phyloP scores from a whole-genome alignment of 2,888 invertebrate species.

The Microplitis manilae region DNA sequence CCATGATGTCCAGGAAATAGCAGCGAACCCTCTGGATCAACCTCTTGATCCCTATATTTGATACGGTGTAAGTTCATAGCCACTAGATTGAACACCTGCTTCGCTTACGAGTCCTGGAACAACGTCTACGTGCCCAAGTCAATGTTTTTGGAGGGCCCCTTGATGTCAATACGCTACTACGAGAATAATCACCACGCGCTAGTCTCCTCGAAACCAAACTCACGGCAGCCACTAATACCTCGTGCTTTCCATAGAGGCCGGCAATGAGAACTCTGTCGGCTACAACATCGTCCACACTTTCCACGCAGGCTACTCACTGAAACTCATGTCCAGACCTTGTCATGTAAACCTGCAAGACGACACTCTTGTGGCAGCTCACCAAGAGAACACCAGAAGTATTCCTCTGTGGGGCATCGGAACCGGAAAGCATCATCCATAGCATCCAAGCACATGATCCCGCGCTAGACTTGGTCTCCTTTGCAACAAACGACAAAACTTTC shows the following conservation, averaged over 20 bases:
- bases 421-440: conserved; percentile 73
- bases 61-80: conserved; percentile 77
- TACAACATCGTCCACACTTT: conserved; percentile 77
- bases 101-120: conserved; percentile 75
- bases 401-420: conserved; percentile 78
- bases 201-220: conserved; percentile 80
- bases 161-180: conserved; percentile 83
- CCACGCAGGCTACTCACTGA: conserved; percentile 79
- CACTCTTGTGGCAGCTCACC: conserved; percentile 81
- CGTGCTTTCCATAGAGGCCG: conserved; percentile 72
- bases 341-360: conserved; percentile 75
- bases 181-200: conserved; percentile 77
- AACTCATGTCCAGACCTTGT: conserved; percentile 79
- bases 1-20: conserved; percentile 1
- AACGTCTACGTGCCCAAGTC: conserved; percentile 63
- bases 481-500: conserved; percentile 73
- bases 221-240: conserved; percentile 72
- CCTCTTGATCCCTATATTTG: no score
- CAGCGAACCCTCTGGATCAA: neutral
- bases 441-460: conserved; percentile 79
- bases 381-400: conserved; percentile 80
- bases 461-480: conserved; percentile 79
- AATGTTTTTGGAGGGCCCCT: conserved; percentile 81
- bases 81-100: conserved; percentile 82
- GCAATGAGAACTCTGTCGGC: conserved; percentile 71